phyloP scores from a whole-genome alignment of 1,140 invertebrate species.

The Asbolus verrucosus region DNA sequence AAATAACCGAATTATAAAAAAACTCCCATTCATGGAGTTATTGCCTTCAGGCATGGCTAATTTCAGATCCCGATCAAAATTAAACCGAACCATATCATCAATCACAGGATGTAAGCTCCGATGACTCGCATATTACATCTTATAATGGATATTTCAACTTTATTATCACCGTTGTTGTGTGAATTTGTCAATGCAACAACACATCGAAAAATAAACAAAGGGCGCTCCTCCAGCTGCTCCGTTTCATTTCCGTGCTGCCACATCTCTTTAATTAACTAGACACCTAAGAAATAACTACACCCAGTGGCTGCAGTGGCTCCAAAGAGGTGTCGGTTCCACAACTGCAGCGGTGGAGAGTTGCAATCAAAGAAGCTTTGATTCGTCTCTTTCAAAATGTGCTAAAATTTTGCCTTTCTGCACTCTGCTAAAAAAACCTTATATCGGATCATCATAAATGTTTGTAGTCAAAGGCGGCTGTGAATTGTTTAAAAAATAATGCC shows the following conservation, averaged over 20 bases:
- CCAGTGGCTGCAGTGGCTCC: too few relatives aligned
- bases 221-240: constrained; percentile 3
- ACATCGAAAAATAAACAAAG: constrained; percentile 36
- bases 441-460: too few relatives aligned
- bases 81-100: constrained; percentile 49
- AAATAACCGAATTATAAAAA: constrained; percentile 46
- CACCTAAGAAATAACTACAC: constrained; percentile 1
- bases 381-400: too few relatives aligned
- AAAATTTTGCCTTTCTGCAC: too few relatives aligned
- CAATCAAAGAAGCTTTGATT: too few relatives aligned
- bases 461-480: too few relatives aligned
- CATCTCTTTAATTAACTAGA: constrained; percentile 24
- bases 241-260: constrained; percentile 9
- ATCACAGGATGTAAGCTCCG: constrained; percentile 52
- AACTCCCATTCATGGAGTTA: constrained; percentile 45
- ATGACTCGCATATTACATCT: constrained; percentile 46
- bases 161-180: constrained; percentile 25
- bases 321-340: too few relatives aligned
- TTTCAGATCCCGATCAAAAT: constrained; percentile 48
- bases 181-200: constrained; percentile 34
- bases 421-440: too few relatives aligned
- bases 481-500: too few relatives aligned
- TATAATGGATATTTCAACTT: constrained; percentile 34
- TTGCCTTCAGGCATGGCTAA: constrained; percentile 51
- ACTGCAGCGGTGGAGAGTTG: too few relatives aligned